These are phyloP conservation scores for Ochropleura leucogaster DNA, from an alignment of 2,888 invertebrate genomes.

Conservation along the genomic window DNA sequence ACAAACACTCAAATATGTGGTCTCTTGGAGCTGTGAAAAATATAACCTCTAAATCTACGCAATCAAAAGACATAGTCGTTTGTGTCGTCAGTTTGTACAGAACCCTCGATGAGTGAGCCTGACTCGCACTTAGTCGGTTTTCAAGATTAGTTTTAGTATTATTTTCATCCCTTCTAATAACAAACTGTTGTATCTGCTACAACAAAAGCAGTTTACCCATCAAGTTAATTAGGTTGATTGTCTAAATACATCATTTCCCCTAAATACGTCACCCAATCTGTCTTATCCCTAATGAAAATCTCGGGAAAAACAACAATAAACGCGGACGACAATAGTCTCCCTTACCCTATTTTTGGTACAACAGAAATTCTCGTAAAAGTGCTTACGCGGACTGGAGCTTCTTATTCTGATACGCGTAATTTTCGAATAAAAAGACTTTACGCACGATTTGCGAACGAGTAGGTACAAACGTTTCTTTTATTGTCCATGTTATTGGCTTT, in stretches of 20 bases:
- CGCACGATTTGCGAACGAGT: slow-evolving; percentile 31
- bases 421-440: slow-evolving; percentile 39
- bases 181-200: neutral
- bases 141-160: neutral
- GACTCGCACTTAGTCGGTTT: too few relatives aligned
- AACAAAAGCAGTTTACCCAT: slow-evolving; percentile 4
- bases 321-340: slow-evolving; percentile 25
- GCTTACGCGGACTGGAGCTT: slow-evolving; percentile 21
- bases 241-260: slow-evolving; percentile 25
- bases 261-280: slow-evolving; percentile 29
- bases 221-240: slow-evolving; percentile 34
- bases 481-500: slow-evolving; percentile 21
- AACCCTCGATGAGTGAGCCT: too few relatives aligned
- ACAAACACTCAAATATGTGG: too few relatives aligned
- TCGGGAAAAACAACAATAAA: slow-evolving; percentile 40
- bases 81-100: too few relatives aligned
- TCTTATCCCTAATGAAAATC: slow-evolving; percentile 50
- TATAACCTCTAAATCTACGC: too few relatives aligned
- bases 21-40: too few relatives aligned
- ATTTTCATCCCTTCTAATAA: neutral
- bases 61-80: too few relatives aligned
- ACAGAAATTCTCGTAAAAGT: slow-evolving; percentile 45
- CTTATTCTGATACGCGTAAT: slow-evolving; percentile 40
- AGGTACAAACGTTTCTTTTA: slow-evolving; percentile 35
- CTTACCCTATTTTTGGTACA: slow-evolving; percentile 31